Evolutionary conservation across 2,888 invertebrate genomes (phyloP).

Genomic region (Acleris holmiana): DNA sequence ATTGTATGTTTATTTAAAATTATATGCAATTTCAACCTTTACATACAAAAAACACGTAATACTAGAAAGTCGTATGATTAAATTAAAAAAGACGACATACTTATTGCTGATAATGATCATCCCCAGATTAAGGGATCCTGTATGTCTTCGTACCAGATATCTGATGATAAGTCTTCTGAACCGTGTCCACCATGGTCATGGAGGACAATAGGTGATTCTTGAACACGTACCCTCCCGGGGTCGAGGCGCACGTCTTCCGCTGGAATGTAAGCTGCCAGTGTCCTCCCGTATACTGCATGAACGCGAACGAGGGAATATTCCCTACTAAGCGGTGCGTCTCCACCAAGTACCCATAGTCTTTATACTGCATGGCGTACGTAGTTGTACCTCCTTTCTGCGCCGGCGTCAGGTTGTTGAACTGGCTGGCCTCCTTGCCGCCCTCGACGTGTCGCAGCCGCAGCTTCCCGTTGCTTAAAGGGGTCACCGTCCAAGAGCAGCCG

Average conservation of each 20-base stretch:
- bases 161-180: not conserved
- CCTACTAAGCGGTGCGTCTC: not conserved
- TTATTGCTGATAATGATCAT: not conserved
- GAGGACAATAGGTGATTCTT: not conserved
- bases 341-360: conserved; percentile 10
- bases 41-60: too few relatives aligned
- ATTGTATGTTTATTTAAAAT: too few relatives aligned
- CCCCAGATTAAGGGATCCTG: not conserved
- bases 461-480: conserved; percentile 3
- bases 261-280: conserved; percentile 7
- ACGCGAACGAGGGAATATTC: conserved; percentile 15
- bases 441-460: conserved; percentile 13
- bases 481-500: conserved; percentile 17
- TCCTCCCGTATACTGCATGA: conserved; percentile 11
- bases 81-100: too few relatives aligned
- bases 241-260: conserved; percentile 1
- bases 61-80: too few relatives aligned
- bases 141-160: conserved; percentile 15
- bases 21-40: too few relatives aligned
- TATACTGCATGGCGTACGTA: conserved; percentile 18
- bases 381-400: conserved; percentile 8
- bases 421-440: conserved; percentile 3
- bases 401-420: conserved; percentile 9
- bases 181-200: not conserved
- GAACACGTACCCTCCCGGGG: conserved; percentile 5